A percentile compares a stretch with the other conserved stretches of the same genome.
phyloP scores from a whole-genome alignment of 2,797 vertebrate species.

The Arrhamphus sclerolepis region DNA sequence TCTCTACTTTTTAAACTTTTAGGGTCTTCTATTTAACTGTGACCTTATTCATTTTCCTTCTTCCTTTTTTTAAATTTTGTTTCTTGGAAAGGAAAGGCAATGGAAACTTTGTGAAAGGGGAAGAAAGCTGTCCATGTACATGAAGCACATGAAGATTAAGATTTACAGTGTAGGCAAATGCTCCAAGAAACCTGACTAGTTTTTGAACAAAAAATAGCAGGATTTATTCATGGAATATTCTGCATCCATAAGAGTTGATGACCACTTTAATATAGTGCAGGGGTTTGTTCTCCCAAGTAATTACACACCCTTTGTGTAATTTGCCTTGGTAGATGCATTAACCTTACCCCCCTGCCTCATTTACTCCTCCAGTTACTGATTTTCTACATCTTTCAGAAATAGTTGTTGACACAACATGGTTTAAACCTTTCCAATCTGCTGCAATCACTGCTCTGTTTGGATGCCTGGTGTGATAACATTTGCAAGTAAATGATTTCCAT shows the following conservation, averaged over 20 bases:
- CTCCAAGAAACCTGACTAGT: too few species aligned
- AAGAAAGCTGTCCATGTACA: too few species aligned
- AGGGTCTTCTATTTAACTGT: too few species aligned
- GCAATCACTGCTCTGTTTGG: not conserved
- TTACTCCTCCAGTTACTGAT: slow-evolving; percentile 20
- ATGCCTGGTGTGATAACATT: slow-evolving; percentile 14
- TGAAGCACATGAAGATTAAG: not conserved
- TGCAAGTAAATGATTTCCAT: slow-evolving; percentile 11
- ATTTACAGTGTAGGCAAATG: slow-evolving; percentile 20
- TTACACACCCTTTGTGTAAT: not conserved
- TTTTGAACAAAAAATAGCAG: not conserved
- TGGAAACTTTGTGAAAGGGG: too few species aligned
- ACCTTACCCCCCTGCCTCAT: slow-evolving; percentile 1
- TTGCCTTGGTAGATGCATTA: slow-evolving; percentile 6
- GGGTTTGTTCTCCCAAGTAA: too few species aligned
- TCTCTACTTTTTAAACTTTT: too few species aligned
- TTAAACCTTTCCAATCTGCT: not conserved
- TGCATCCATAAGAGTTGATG: slow-evolving; percentile 1
- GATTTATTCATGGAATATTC: slow-evolving; percentile 1
- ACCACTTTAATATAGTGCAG: not conserved
- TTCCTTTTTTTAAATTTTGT: too few species aligned
- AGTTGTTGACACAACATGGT: slow-evolving; percentile 10
- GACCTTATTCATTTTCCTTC: too few species aligned
- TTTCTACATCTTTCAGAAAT: slow-evolving; percentile 15
- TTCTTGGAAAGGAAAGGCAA: too few species aligned